Conservation (phyloP, 2,888 invertebrate genomes). For the Nemoura dubitans region DNA sequence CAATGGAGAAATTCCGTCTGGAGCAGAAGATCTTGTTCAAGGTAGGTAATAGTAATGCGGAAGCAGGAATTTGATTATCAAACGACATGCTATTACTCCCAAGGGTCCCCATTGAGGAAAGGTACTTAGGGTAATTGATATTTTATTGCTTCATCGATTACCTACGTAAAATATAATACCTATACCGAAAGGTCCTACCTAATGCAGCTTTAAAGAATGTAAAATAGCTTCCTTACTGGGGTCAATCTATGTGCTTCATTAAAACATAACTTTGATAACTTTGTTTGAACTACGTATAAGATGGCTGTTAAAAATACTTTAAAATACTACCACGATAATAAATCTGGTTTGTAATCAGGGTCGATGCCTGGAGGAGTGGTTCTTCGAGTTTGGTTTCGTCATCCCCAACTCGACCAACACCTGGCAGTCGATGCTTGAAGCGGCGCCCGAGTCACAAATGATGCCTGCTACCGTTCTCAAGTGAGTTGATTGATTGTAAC, state of each 20-base stretch:
- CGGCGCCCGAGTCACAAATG: slow-evolving; percentile 99
- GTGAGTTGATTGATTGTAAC: slow-evolving; percentile 70
- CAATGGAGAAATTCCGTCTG: slow-evolving; percentile 94
- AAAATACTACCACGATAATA: no score
- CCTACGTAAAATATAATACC: no score
- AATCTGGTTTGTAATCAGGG: slow-evolving; percentile 73
- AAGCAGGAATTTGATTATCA: neutral
- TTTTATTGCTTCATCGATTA: no score
- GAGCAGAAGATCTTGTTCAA: slow-evolving; percentile 80
- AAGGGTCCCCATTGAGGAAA: neutral
- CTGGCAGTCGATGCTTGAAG: slow-evolving; percentile 98
- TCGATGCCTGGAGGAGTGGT: slow-evolving; percentile 97
- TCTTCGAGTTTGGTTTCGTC: slow-evolving; percentile 99
- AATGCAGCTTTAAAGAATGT: no score
- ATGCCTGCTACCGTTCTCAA: slow-evolving; percentile 99
- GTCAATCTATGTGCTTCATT: no score
- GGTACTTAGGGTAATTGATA: slow-evolving; percentile 1
- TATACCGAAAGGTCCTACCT: no score
- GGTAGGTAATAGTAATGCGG: slow-evolving; percentile 53
- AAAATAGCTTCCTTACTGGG: no score
- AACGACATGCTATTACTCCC: neutral
- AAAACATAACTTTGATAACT: no score
- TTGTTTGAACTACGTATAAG: no score
- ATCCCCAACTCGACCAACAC: slow-evolving; percentile 99
- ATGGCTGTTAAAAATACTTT: no score